phyloP scores from a whole-genome alignment of 2,113 vertebrate genomes.

The Petaurus breviceps region DNA sequence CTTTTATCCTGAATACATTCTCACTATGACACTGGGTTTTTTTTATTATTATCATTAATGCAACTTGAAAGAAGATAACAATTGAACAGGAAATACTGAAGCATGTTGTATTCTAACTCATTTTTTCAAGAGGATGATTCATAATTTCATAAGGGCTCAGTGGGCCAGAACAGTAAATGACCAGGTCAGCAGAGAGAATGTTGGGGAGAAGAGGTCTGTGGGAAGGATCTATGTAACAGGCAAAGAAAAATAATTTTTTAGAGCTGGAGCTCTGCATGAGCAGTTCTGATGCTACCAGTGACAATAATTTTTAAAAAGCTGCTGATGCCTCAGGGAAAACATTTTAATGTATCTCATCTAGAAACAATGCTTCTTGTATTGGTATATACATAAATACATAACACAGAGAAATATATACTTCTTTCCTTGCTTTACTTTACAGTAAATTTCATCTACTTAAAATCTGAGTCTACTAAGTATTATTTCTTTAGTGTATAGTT shows the following conservation, averaged over 20 bases:
- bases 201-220: constrained; percentile 65
- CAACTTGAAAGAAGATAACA: constrained; percentile 71
- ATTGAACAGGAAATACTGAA: constrained; percentile 77
- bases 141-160: constrained; percentile 77
- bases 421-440: constrained; percentile 42
- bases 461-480: constrained; percentile 11
- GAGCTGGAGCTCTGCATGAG: constrained; percentile 76
- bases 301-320: constrained; percentile 74
- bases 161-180: constrained; percentile 74
- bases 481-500: background rate
- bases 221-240: constrained; percentile 73
- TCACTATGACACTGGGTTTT: constrained; percentile 49
- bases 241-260: constrained; percentile 72
- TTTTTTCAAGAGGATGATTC: constrained; percentile 77
- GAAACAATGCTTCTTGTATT: constrained; percentile 57
- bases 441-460: constrained; percentile 57
- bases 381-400: no score
- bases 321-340: constrained; percentile 73
- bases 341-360: constrained; percentile 66
- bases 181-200: constrained; percentile 74
- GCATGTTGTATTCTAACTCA: constrained; percentile 63
- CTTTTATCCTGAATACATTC: constrained; percentile 64
- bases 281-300: constrained; percentile 69
- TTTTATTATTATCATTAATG: constrained; percentile 59
- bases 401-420: constrained; percentile 46